Base-by-base conservation (phyloP, 2,797 vertebrate genomes). In the Choloepus didactylus region DNA sequence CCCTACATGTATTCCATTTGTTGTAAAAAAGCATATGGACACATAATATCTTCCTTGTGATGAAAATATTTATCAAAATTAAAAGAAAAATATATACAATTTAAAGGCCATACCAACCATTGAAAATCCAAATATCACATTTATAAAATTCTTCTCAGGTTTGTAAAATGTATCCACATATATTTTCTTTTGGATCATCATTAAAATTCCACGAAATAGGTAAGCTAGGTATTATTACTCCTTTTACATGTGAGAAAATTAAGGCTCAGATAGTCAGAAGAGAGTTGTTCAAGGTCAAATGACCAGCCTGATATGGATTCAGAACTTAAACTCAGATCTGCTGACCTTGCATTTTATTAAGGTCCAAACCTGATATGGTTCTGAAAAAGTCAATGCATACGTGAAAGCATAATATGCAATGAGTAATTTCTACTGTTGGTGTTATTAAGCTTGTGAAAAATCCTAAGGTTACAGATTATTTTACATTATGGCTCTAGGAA, bases 1-100 rank as follows among this genome's bases (percentile, higher is more conserved):
- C 92, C 94, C 94, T 97, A 86, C 67, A 93, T 97, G 84, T 89
- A 88, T 97, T 96, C 66, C 81, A 96, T 96, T 97, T 96, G 59
- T 86, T 96, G 44, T 14, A 9, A 3, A 73, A 93, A 91, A 90
- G 25, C 92, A 96, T 87, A 89, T 93, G 72, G 67, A 79, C 86
- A 70, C 38, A 87, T 95, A 93, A 95, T 97, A 82, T 94, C 76
- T 97, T 96, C 88, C 89, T 96, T 80, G 76, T 97, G 93, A 96
- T 94, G 60, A 93, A 96, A 94, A 93, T 95, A 96, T 56, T 91
- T 94, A 97, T 89, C 41, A 49, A 96, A 95, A 93, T 46, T 87
- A 93, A 93, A 85, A 69, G 56, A 80, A 96, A 95, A 85, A 75
- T 76, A 80, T 29, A 93, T 56, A 18, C 8, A 67, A 87, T 86